These are phyloP conservation scores for Sylvia atricapilla DNA, from an alignment of 2,113 vertebrate genomes.

Conservation along the genomic window DNA sequence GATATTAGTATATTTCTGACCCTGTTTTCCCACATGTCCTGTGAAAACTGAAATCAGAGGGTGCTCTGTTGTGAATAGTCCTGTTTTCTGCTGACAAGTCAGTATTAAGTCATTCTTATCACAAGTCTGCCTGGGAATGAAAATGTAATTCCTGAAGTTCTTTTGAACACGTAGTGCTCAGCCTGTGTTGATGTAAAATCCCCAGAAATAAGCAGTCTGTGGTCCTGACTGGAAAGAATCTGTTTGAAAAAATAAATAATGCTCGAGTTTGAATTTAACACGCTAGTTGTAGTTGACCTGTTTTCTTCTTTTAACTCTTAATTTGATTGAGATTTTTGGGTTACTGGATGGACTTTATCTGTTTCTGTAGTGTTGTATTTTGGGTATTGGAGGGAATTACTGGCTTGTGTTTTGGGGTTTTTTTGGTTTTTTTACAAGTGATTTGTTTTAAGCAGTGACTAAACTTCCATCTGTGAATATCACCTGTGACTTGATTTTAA, in stretches of 20 bases:
- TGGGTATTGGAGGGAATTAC: not conserved
- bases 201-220: not conserved
- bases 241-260: not conserved
- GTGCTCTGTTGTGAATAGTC: not conserved
- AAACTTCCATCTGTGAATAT: not conserved
- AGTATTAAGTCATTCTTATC: not conserved
- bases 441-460: not conserved
- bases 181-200: not conserved
- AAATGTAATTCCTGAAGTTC: not conserved
- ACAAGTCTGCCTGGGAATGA: not conserved
- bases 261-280: not conserved
- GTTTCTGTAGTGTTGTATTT: not conserved
- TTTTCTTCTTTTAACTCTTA: not conserved
- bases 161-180: not conserved
- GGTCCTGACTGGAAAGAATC: not conserved
- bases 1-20: not conserved
- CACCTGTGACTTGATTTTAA: not conserved
- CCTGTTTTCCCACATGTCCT: fast-evolving
- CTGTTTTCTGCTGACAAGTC: not conserved
- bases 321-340: not conserved
- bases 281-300: not conserved
- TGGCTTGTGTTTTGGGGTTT: not conserved
- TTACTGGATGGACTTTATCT: not conserved
- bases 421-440: not conserved
- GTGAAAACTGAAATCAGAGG: not conserved